Evolutionary conservation across 2,888 invertebrate genomes (phyloP).

Genomic region (Spilosoma lubricipeda): DNA sequence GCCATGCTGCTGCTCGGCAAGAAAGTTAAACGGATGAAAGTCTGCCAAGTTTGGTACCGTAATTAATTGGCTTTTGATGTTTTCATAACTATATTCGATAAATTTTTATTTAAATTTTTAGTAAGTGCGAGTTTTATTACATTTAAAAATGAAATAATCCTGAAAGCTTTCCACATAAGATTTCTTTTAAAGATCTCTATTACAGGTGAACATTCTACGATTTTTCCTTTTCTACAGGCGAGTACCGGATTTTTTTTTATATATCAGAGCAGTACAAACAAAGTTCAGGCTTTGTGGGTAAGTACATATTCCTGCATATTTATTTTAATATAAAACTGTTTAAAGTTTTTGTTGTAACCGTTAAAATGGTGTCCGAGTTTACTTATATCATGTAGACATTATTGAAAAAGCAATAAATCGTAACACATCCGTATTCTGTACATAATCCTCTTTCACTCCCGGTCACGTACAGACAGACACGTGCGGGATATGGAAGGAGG

Average conservation of each 20-base stretch:
- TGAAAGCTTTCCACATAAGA: background rate
- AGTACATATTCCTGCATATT: too few species aligned
- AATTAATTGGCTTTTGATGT: conserved; percentile 51
- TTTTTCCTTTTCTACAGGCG: too few species aligned
- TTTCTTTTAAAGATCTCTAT: too few species aligned
- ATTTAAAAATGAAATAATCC: background rate
- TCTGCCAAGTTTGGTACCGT: conserved; percentile 80
- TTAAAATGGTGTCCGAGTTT: background rate
- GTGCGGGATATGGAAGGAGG: conserved; percentile 1
- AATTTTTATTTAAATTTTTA: background rate
- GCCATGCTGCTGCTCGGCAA: conserved; percentile 94
- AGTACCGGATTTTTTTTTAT: too few species aligned
- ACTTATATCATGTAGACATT: background rate
- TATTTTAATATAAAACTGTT: background rate
- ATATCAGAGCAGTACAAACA: too few species aligned
- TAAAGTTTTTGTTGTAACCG: background rate
- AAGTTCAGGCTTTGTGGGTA: too few species aligned
- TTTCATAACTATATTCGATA: background rate
- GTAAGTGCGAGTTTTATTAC: background rate
- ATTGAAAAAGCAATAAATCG: conserved; percentile 2
- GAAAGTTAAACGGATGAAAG: conserved; percentile 92
- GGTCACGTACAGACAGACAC: conserved; percentile 18
- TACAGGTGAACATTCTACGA: too few species aligned
- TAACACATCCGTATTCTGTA: background rate
- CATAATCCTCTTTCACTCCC: conserved; percentile 1